phyloP scores from a whole-genome alignment of 2,888 invertebrate species.

The Eupithecia pulchellata region DNA sequence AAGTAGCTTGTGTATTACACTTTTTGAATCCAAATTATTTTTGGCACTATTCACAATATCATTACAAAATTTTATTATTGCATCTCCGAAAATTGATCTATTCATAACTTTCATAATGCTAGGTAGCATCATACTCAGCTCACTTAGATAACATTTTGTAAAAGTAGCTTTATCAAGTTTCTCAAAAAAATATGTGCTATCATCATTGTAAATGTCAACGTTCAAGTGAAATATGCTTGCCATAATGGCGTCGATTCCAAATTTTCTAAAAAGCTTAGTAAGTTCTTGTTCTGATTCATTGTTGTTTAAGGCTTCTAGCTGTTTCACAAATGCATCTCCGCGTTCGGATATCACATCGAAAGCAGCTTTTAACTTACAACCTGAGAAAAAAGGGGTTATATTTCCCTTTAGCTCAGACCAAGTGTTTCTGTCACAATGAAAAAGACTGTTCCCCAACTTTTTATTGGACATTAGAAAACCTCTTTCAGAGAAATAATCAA shows the following conservation, averaged over 20 bases:
- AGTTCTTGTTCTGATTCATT: slow-evolving; percentile 5
- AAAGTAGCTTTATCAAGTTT: slow-evolving; percentile 10
- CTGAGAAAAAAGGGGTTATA: neutral
- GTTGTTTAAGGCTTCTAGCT: neutral
- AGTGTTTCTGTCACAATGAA: slow-evolving; percentile 6
- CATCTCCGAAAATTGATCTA: neutral
- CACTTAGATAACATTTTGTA: neutral
- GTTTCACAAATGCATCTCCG: neutral
- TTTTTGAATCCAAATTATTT: neutral
- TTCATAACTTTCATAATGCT: neutral
- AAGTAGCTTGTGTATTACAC: neutral
- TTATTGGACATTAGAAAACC: slow-evolving; percentile 29
- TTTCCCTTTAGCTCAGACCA: neutral
- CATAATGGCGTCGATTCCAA: neutral
- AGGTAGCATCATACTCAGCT: slow-evolving; percentile 3
- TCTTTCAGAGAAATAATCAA: slow-evolving; percentile 54
- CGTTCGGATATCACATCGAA: slow-evolving; percentile 1
- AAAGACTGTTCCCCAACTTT: slow-evolving; percentile 1
- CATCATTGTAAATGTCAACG: neutral
- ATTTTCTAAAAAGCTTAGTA: neutral
- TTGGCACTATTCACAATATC: neutral
- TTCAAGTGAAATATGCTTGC: neutral
- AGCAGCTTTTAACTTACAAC: neutral
- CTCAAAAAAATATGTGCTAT: neutral
- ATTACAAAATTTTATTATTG: neutral